Percentiles rank a stretch among this genome's conserved stretches.
phyloP scores from a whole-genome alignment of 2,888 invertebrate genomes.

The Patella caerulea region DNA sequence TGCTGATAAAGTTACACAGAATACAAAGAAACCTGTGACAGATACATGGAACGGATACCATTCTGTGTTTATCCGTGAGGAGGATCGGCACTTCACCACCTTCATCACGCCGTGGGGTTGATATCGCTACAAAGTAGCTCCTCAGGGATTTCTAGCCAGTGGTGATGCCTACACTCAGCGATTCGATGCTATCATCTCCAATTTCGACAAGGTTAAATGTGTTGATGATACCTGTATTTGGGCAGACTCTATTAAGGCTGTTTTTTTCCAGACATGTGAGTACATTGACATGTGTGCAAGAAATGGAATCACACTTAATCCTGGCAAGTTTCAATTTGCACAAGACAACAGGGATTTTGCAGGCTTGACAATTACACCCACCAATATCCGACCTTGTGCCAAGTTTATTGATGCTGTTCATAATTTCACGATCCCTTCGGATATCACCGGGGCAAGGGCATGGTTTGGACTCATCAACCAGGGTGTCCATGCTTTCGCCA shows the following conservation, averaged over 20 bases:
- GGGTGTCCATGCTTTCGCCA: constrained; percentile 41
- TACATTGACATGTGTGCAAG: constrained; percentile 37
- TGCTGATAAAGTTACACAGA: too few relatives aligned
- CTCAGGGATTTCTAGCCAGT: too few relatives aligned
- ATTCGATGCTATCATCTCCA: too few relatives aligned
- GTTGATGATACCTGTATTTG: constrained; percentile 41
- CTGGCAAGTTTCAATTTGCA: constrained; percentile 34
- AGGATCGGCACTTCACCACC: too few relatives aligned
- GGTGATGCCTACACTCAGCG: too few relatives aligned
- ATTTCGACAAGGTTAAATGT: constrained; percentile 40
- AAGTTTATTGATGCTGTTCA: constrained; percentile 40
- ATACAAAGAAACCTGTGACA: too few relatives aligned
- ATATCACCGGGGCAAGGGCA: constrained; percentile 39
- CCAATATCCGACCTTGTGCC: constrained; percentile 39
- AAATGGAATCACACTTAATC: constrained; percentile 38
- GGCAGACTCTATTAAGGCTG: constrained; percentile 34
- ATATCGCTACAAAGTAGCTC: too few relatives aligned
- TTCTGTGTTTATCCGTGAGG: too few relatives aligned
- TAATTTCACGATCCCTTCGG: constrained; percentile 37
- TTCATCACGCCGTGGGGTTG: too few relatives aligned
- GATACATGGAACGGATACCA: too few relatives aligned
- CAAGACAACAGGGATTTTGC: constrained; percentile 35
- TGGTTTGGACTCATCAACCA: constrained; percentile 50
- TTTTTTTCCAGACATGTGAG: constrained; percentile 38
- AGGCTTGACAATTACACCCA: constrained; percentile 33